These are phyloP conservation scores for Tupaia tana DNA, from an alignment of 2,113 vertebrate species.

Conservation along the genomic window DNA sequence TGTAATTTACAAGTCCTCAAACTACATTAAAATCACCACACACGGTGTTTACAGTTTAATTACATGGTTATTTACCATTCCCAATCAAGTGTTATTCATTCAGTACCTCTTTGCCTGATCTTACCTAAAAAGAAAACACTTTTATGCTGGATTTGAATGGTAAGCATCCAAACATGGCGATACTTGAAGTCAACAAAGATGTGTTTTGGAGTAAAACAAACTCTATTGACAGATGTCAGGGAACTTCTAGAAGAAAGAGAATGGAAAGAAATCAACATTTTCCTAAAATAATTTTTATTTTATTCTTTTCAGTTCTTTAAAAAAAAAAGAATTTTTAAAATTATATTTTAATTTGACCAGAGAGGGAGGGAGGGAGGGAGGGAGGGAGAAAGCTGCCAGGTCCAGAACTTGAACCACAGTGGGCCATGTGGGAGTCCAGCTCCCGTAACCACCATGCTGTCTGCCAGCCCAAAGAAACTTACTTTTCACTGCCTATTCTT, in stretches of 20 bases:
- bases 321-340: neutral
- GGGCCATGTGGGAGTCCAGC: too few species aligned
- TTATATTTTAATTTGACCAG: too few species aligned
- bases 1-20: slow-evolving; percentile 85
- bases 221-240: slow-evolving; percentile 63
- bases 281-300: slow-evolving; percentile 40
- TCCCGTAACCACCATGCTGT: too few species aligned
- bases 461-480: too few species aligned
- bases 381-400: too few species aligned
- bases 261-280: slow-evolving; percentile 40
- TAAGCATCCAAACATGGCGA: slow-evolving; percentile 83
- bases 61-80: slow-evolving; percentile 80
- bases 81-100: slow-evolving; percentile 85
- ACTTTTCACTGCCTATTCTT: neutral
- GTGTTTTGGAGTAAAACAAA: slow-evolving; percentile 71
- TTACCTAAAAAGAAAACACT: slow-evolving; percentile 83
- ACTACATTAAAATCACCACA: slow-evolving; percentile 85
- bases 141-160: slow-evolving; percentile 80
- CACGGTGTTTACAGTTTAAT: slow-evolving; percentile 85
- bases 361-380: too few species aligned
- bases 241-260: slow-evolving; percentile 32
- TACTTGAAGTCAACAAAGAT: slow-evolving; percentile 75
- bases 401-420: too few species aligned
- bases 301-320: neutral
- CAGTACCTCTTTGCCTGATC: slow-evolving; percentile 84